A percentile compares a stretch with the other conserved stretches of the same genome.
Evolutionary conservation across 2,113 vertebrate genomes (phyloP).

Genomic region (Tetraodon nigroviridis): DNA sequence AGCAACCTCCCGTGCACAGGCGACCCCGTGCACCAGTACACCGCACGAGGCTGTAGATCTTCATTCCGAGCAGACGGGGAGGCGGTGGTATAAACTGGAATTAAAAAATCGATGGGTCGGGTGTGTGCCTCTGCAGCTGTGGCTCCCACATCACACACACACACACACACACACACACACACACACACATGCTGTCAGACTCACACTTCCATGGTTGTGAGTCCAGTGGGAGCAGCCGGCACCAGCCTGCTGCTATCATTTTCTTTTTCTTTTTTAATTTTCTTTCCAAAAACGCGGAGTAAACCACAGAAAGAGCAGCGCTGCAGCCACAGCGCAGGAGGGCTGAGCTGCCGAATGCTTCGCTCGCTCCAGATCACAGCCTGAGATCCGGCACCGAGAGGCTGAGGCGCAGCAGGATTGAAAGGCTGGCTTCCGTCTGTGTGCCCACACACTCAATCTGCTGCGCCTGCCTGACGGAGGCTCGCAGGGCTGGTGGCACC

Average conservation of each 20-base stretch:
- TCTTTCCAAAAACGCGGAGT: slow-evolving; percentile 12
- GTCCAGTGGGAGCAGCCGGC: slow-evolving; percentile 11
- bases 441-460: slow-evolving; percentile 72
- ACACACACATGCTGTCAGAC: slow-evolving; percentile 14
- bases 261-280: background rate
- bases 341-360: slow-evolving; percentile 12
- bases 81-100: slow-evolving; percentile 22
- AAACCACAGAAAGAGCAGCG: background rate
- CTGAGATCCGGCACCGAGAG: slow-evolving; percentile 37
- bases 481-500: slow-evolving; percentile 18
- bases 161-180: no score
- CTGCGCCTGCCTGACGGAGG: slow-evolving; percentile 41
- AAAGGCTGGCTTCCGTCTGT: slow-evolving; percentile 55
- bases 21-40: background rate
- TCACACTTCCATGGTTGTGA: slow-evolving; percentile 20
- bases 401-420: slow-evolving; percentile 44
- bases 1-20: slow-evolving; percentile 2
- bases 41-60: slow-evolving; percentile 8
- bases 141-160: slow-evolving; percentile 13
- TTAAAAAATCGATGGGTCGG: slow-evolving; percentile 35
- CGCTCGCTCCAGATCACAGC: slow-evolving; percentile 42
- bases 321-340: no score
- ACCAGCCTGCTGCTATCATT: slow-evolving; percentile 1
- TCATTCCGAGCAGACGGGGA: slow-evolving; percentile 22
- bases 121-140: slow-evolving; percentile 14